A percentile compares a stretch with the other conserved stretches of the same genome.
phyloP scores from a whole-genome alignment of 2,113 vertebrate genomes.

The Megaceryle torquata region DNA sequence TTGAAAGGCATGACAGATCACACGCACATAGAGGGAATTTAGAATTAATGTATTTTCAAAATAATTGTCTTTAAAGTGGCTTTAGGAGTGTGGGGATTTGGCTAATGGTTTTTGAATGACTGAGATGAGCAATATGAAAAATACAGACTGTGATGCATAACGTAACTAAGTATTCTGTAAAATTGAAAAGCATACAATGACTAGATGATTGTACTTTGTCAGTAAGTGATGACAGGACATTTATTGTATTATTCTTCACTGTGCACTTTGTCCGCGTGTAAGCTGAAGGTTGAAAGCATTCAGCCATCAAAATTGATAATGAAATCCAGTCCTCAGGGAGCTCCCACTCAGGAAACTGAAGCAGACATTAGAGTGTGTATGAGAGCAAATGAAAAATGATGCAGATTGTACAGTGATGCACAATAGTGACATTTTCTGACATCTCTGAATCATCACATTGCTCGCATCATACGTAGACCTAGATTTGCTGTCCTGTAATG shows the following conservation, averaged over 20 bases:
- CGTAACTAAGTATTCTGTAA: not conserved
- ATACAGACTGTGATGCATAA: not conserved
- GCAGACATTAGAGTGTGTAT: not conserved
- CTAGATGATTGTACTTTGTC: not conserved
- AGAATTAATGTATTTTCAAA: conserved; percentile 12
- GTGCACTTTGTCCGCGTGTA: not conserved
- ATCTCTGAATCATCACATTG: not conserved
- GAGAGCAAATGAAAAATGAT: not conserved
- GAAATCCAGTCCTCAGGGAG: conserved; percentile 7
- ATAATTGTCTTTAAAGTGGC: conserved; percentile 20
- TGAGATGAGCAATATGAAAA: not conserved
- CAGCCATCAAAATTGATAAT: not conserved
- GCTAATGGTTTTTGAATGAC: not conserved
- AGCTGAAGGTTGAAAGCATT: conserved; percentile 45
- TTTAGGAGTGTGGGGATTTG: not conserved
- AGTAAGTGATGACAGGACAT: not conserved
- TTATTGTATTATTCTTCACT: not conserved
- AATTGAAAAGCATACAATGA: not conserved
- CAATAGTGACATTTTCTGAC: not conserved
- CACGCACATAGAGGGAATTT: not conserved
- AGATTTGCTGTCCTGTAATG: not conserved
- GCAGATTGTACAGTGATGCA: not conserved
- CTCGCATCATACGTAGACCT: not conserved
- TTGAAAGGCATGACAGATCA: not conserved
- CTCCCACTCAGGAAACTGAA: conserved; percentile 18